phyloP scores from a whole-genome alignment of 1,140 invertebrate species.

The Drosophila mayri region DNA sequence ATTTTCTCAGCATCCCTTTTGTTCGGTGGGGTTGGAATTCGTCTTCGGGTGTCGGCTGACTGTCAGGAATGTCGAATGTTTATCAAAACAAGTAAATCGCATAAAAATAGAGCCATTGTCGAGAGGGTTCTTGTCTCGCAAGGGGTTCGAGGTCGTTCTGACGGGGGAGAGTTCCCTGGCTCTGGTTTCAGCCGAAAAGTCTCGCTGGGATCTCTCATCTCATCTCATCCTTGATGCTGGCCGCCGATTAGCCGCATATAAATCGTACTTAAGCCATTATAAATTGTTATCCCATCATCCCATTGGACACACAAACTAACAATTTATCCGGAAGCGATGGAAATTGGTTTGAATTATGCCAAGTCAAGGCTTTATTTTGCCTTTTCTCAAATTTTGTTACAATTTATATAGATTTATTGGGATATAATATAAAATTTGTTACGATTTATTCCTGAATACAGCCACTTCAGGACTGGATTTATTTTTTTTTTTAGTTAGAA shows the following conservation, averaged over 20 bases:
- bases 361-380: background rate
- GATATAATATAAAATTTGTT: background rate
- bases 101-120: conserved; percentile 82
- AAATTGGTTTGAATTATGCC: conserved; percentile 16
- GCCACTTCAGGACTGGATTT: too few relatives aligned
- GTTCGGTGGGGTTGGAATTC: background rate
- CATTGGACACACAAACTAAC: conserved; percentile 45
- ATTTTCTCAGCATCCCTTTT: conserved; percentile 30
- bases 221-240: conserved; percentile 22
- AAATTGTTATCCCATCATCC: conserved; percentile 62
- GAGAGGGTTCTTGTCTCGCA: conserved; percentile 24
- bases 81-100: conserved; percentile 80
- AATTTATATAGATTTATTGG: background rate
- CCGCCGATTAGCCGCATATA: conserved; percentile 62
- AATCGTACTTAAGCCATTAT: conserved; percentile 76
- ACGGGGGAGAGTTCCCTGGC: conserved; percentile 12
- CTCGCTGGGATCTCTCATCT: conserved; percentile 3
- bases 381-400: background rate
- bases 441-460: background rate
- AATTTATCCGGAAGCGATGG: conserved; percentile 3
- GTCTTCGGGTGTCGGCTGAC: conserved; percentile 68
- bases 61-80: conserved; percentile 68
- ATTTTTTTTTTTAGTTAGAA: background rate
- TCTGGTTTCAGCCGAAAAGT: background rate
- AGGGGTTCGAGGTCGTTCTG: background rate